Evolutionary conservation across 2,797 vertebrate genomes (phyloP), one percentile per base, ranked within the genome.

Genomic region (Carcharodon carcharias): DNA sequence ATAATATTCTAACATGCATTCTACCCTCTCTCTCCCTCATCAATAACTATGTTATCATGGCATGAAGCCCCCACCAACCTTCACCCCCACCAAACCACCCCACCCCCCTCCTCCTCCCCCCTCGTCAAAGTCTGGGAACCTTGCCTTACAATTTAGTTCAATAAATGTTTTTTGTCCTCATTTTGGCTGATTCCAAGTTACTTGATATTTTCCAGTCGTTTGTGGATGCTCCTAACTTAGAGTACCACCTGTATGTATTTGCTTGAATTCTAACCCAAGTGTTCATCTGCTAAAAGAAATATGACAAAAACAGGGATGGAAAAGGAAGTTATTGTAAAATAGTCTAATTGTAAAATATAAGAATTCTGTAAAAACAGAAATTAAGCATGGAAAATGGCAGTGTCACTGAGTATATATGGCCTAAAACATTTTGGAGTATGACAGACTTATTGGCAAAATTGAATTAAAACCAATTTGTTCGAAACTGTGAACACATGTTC

Each of bases 401-500:
- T 54, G 94, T 28, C 69, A n/a, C 67, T 5, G 31, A 77, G 31
- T 16, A 67, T 50, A 9, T 1, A 4, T 69, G 56, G 8, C 35
- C 23, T 85, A 31, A n/a, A 14, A 93, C 21, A 67, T 65, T 93
- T 45, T 93, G n/a, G 21, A 93, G n/a, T 63, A 54, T 40, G 45
- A 61, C 14, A 35, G 4, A 61, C 56, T 92, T 92, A 45, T 40
- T 93, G n/a, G 16, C 91, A 67, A 93, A 93, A 67, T 93, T 67
- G n/a, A 93, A 93, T 93, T 93, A 93, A 93, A 93, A 93, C n/a
- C 91, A 93, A 93, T 93, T 93, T 92, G 61, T 40, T 93, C 61
- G 40, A 93, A 93, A 93, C 61, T 93, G 91, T 67, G 91, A 93
- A 93, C 91, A 92, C 63, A 95, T 35, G 67, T 95, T 95, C 11